Evolutionary conservation across 2,797 vertebrate species (phyloP).

Genomic region (Sylvia borin): DNA sequence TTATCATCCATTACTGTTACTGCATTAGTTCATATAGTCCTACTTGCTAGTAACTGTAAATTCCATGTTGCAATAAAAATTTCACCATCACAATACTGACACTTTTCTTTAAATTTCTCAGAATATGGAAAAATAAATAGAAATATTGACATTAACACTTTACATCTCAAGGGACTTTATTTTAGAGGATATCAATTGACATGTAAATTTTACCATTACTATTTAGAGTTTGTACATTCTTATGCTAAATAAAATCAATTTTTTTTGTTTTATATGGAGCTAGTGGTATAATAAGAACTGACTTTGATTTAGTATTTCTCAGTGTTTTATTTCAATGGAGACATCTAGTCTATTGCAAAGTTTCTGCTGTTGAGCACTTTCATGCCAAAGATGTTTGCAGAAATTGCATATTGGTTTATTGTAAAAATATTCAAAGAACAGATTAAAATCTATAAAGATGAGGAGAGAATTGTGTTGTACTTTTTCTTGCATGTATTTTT

Average conservation of each 20-base stretch:
- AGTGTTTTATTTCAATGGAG: not conserved
- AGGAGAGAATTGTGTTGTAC: not conserved
- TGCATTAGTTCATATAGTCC: not conserved
- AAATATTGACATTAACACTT: not conserved
- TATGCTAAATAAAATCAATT: not conserved
- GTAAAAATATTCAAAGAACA: not conserved
- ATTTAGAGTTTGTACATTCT: not conserved
- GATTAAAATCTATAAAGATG: not conserved
- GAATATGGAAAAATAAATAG: not conserved
- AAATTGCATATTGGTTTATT: not conserved
- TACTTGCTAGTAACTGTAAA: not conserved
- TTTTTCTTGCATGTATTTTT: rapidly evolving
- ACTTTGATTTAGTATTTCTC: not conserved
- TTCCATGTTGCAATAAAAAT: not conserved
- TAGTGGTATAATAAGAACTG: not conserved
- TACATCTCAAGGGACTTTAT: not conserved
- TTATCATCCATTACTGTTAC: not conserved
- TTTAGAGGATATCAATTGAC: rapidly evolving
- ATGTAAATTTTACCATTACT: not conserved
- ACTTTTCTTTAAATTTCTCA: not conserved
- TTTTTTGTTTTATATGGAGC: not conserved
- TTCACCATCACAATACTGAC: not conserved
- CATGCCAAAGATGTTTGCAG: not conserved
- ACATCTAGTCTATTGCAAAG: not conserved
- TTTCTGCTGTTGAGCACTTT: not conserved